Evolutionary conservation across 2,113 vertebrate genomes (phyloP).

Genomic region (Xiphias gladius): DNA sequence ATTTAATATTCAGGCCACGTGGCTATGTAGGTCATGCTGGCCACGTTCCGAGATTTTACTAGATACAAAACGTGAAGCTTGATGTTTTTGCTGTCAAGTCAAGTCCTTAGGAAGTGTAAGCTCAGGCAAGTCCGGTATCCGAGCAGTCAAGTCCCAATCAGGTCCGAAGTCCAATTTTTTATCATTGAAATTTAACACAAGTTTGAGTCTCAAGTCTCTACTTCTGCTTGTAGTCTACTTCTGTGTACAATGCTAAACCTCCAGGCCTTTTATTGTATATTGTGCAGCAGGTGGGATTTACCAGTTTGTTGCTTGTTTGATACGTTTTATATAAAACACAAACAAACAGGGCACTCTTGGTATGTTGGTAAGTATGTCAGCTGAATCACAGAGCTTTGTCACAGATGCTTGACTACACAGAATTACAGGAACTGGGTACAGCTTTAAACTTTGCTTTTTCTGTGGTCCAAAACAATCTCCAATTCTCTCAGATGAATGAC

Average conservation of each 20-base stretch:
- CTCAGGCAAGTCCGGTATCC: background rate
- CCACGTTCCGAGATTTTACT: background rate
- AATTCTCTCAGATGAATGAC: constrained; percentile 56
- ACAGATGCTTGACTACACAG: constrained; percentile 2
- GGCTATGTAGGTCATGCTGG: background rate
- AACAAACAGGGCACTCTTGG: background rate
- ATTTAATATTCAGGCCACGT: background rate
- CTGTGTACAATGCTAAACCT: background rate
- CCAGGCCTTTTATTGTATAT: background rate
- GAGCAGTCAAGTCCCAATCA: background rate
- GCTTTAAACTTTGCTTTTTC: constrained; percentile 8
- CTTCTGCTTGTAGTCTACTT: background rate
- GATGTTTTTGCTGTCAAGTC: background rate
- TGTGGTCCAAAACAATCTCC: constrained; percentile 29
- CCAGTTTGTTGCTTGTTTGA: constrained; percentile 4
- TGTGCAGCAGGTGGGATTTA: background rate
- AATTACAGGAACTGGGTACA: constrained; percentile 18
- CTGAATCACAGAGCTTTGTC: background rate
- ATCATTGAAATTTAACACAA: background rate
- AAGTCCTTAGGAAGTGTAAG: background rate
- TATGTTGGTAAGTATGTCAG: constrained; percentile 1
- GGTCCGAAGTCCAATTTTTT: background rate
- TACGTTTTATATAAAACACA: background rate
- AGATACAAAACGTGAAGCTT: background rate
- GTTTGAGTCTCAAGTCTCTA: background rate